Evolutionary conservation across 2,888 invertebrate species (phyloP), one percentile per base, ranked within the genome.

Genomic region (Griposia aprilina): DNA sequence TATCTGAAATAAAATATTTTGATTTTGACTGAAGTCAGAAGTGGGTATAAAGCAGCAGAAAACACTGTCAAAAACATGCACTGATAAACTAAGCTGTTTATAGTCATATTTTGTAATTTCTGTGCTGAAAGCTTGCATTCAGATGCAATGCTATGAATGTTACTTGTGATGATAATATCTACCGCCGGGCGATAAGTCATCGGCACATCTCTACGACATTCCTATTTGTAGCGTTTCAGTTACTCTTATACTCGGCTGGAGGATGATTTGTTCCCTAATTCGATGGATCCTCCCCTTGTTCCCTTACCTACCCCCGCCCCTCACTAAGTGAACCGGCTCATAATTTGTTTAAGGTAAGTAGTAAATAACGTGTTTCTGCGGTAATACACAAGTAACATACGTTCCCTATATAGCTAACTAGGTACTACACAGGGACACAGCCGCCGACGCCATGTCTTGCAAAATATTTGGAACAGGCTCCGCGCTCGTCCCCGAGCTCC

Each of bases 211-310:
- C 57, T 59, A 26, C 57, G n/a, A n/a, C 17, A 65, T 50, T 66
- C 26, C 50, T 66, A 41, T 50, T 59, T 50, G 65, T 57, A 57
- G 15, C 20, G 76, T 73, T 81, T 81, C 80, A 59, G 80, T 81
- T 81, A 67, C 74, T 78, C 78, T 82, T 62, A 10, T 71, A 80
- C 75, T 78, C 65, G 63, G 63, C 65, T 69, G 81, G 75, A 72
- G 72, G 76, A 81, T 85, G 74, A 86, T 81, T 86, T 85, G 78
- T 78, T 84, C 83, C 55, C 76, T 83, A 83, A 85, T 82, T 82
- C 76, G 77, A 82, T 82, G 80, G 78, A 71, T 75, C 67, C 76
- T 63, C 15, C 62, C 41, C 72, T 62, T 30, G 20, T 20, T 2
- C 45, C 72, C 15, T 62, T 7, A 50, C 17, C 72, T 59, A 1